Percentiles rank a stretch among this genome's conserved stretches.
Conservation (phyloP, 1,140 invertebrate species). For the Calephelis virginiensis region DNA sequence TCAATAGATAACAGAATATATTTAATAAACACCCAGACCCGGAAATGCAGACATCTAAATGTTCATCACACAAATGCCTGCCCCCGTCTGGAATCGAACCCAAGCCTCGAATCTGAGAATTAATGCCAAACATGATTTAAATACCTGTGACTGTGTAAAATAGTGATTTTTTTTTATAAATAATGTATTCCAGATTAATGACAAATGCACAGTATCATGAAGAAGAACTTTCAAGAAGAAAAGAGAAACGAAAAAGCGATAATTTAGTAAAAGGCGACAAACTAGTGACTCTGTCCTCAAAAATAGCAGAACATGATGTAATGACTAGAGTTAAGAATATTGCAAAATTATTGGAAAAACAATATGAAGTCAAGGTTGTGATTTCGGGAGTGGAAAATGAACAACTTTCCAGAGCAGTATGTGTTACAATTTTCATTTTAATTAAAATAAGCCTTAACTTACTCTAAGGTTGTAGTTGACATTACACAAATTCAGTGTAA, state of each 20-base stretch:
- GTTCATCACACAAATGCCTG: no score
- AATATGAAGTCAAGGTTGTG: constrained; percentile 80
- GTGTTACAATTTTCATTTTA: constrained; percentile 30
- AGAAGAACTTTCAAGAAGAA: constrained; percentile 65
- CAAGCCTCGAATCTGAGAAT: no score
- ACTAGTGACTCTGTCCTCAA: constrained; percentile 79
- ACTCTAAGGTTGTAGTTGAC: no score
- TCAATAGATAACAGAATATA: no score
- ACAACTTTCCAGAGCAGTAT: constrained; percentile 65
- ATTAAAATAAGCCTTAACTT: not conserved
- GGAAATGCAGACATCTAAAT: no score
- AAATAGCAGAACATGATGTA: constrained; percentile 83
- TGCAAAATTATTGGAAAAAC: constrained; percentile 81
- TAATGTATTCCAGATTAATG: constrained; percentile 61
- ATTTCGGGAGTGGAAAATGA: constrained; percentile 77
- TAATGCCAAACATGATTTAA: not conserved
- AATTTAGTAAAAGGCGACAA: constrained; percentile 78
- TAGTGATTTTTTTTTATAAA: constrained; percentile 30
- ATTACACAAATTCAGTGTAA: no score
- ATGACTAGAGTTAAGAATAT: constrained; percentile 81
- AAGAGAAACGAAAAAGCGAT: constrained; percentile 61
- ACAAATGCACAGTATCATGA: constrained; percentile 66
- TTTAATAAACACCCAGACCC: no score
- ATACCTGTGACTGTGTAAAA: not conserved
- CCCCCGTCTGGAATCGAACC: no score